Evolutionary conservation across 2,888 invertebrate species (phyloP).

Genomic region (Abrostola triplasia): DNA sequence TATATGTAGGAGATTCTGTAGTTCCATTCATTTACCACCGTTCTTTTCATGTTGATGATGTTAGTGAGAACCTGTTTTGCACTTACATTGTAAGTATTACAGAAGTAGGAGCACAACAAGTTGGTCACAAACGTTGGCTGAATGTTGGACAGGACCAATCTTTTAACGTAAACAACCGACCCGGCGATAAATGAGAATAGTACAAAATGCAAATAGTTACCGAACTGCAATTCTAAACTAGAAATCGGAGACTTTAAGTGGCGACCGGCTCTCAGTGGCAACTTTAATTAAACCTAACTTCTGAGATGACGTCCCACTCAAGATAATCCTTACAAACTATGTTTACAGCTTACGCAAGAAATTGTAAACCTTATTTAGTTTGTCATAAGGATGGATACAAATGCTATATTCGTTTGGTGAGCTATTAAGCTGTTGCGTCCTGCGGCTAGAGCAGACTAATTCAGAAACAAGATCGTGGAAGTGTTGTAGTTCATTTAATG

Average conservation of each 20-base stretch:
- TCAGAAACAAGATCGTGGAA: constrained; percentile 67
- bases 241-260: constrained; percentile 75
- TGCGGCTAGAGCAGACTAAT: constrained; percentile 66
- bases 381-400: constrained; percentile 40
- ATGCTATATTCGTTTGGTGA: constrained; percentile 40
- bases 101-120: neutral
- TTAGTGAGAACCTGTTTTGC: too few relatives aligned
- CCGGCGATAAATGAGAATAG: constrained; percentile 54
- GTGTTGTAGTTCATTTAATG: constrained; percentile 56
- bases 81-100: too few relatives aligned
- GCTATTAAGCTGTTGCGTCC: constrained; percentile 77
- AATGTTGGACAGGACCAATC: constrained; percentile 30
- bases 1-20: too few relatives aligned
- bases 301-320: constrained; percentile 78
- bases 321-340: constrained; percentile 70
- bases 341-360: constrained; percentile 2
- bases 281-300: constrained; percentile 85
- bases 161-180: constrained; percentile 41
- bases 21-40: too few relatives aligned
- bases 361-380: constrained; percentile 52
- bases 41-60: too few relatives aligned
- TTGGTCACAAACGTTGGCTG: constrained; percentile 9
- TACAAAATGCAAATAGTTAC: constrained; percentile 77
- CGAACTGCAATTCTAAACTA: constrained; percentile 73
- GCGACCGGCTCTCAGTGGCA: constrained; percentile 71